These are phyloP conservation scores for Heliconius cydno DNA, from an alignment of 2,888 invertebrate genomes.

Conservation along the genomic window DNA sequence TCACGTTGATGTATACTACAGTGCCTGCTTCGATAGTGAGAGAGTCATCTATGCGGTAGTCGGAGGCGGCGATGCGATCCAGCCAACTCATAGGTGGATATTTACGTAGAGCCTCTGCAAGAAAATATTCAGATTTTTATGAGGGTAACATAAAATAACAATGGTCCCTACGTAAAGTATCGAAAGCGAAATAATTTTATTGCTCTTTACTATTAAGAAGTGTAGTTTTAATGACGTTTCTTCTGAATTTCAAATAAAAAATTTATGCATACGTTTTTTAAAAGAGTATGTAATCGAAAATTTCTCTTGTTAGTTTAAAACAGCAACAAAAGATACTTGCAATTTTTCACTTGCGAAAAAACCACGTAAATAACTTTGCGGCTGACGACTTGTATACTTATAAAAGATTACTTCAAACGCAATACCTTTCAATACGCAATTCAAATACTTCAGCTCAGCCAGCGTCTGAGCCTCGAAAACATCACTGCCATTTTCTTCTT, in stretches of 20 bases:
- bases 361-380: no score
- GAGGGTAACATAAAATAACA: neutral
- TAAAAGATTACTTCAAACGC: neutral
- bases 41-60: conserved; percentile 50
- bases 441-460: conserved; percentile 47
- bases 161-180: no score
- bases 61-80: conserved; percentile 46
- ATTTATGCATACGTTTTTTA: no score
- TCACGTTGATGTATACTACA: conserved; percentile 58
- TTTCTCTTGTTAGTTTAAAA: no score
- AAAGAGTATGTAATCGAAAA: no score
- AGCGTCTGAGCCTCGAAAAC: conserved; percentile 44
- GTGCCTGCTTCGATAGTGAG: conserved; percentile 49
- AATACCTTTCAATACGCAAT: conserved; percentile 52
- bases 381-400: no score
- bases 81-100: conserved; percentile 52
- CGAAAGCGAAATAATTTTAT: no score
- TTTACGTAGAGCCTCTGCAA: conserved; percentile 51
- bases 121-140: neutral
- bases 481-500: conserved; percentile 39
- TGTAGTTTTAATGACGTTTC: no score
- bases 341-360: no score
- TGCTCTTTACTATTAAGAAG: no score
- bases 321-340: no score
- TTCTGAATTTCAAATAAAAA: no score